Percentiles rank a stretch among this genome's conserved stretches.
These are phyloP conservation scores for Drosophila pandora DNA, from an alignment of 1,140 invertebrate species.

Conservation along the genomic window DNA sequence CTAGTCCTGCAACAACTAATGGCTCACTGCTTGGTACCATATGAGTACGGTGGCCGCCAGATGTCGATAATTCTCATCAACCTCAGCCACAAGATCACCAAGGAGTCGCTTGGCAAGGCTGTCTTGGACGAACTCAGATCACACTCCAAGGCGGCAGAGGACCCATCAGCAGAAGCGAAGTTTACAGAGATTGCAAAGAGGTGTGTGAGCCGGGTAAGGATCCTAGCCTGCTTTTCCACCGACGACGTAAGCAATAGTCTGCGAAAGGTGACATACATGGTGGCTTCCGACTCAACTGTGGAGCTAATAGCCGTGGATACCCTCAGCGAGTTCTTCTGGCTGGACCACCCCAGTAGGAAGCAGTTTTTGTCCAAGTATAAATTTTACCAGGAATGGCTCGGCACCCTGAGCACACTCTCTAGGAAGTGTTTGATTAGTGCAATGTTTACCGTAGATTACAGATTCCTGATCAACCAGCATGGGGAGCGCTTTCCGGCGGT, in stretches of 20 bases:
- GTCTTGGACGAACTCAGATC: conserved; percentile 2
- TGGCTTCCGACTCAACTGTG: background rate
- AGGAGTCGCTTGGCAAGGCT: conserved; percentile 7
- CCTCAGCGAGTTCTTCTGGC: conserved; percentile 30
- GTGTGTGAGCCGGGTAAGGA: background rate
- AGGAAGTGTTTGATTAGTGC: background rate
- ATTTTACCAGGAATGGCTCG: conserved; percentile 5
- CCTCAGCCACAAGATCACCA: conserved; percentile 27
- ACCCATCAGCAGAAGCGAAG: background rate
- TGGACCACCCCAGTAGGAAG: background rate
- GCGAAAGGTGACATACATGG: background rate
- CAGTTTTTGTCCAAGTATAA: conserved; percentile 4
- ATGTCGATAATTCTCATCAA: conserved; percentile 6
- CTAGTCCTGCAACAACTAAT: conserved; percentile 23
- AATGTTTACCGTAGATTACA: conserved; percentile 20
- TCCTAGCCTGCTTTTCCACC: conserved; percentile 15
- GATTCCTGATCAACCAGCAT: conserved; percentile 1
- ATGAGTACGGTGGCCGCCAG: conserved; percentile 4
- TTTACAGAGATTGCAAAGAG: background rate
- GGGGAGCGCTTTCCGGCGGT: background rate
- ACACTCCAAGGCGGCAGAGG: background rate
- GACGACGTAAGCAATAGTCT: conserved; percentile 4
- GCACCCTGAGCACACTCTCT: conserved; percentile 1
- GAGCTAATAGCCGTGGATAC: conserved; percentile 21
- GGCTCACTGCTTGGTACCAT: conserved; percentile 10